Percentiles rank a stretch among this genome's conserved stretches.
These are phyloP conservation scores for Takifugu rubripes DNA, from an alignment of 2,797 vertebrate species.

Conservation along the genomic window DNA sequence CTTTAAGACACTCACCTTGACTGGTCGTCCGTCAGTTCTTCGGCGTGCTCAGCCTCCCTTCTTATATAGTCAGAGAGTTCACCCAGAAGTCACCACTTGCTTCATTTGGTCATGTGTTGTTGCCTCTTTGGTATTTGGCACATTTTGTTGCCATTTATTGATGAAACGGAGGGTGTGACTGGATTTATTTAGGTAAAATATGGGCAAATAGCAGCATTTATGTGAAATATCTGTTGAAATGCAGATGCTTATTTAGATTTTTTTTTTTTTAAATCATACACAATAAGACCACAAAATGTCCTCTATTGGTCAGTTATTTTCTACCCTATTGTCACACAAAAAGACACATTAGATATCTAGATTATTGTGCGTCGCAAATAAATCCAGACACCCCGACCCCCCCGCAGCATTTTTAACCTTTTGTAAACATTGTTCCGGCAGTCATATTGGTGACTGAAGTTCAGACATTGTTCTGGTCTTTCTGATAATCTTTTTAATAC, in stretches of 20 bases:
- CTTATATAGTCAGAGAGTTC: slow-evolving; percentile 72
- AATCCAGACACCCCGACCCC: no score
- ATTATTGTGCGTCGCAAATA: no score
- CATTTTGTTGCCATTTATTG: slow-evolving; percentile 9
- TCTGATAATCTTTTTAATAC: slow-evolving; percentile 66
- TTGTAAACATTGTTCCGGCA: slow-evolving; percentile 40
- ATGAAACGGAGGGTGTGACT: no score
- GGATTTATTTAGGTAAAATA: no score
- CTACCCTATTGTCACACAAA: no score
- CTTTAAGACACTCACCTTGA: slow-evolving; percentile 72
- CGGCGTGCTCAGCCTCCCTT: slow-evolving; percentile 42
- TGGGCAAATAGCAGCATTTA: no score
- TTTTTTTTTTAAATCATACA: no score
- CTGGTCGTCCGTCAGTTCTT: slow-evolving; percentile 67
- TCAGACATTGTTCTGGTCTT: slow-evolving; percentile 68
- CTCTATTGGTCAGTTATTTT: no score
- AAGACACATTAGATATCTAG: no score
- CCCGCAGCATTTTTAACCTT: slow-evolving; percentile 35
- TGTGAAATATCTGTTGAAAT: no score
- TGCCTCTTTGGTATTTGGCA: slow-evolving; percentile 20
- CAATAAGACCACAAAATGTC: no score
- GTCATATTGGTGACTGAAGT: slow-evolving; percentile 47
- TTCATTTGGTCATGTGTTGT: slow-evolving; percentile 73
- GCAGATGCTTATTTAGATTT: no score
- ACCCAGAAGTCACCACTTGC: slow-evolving; percentile 47